Evolutionary conservation across 2,797 vertebrate genomes (phyloP), one percentile per base, ranked within the genome.

Genomic region (Picus viridis): DNA sequence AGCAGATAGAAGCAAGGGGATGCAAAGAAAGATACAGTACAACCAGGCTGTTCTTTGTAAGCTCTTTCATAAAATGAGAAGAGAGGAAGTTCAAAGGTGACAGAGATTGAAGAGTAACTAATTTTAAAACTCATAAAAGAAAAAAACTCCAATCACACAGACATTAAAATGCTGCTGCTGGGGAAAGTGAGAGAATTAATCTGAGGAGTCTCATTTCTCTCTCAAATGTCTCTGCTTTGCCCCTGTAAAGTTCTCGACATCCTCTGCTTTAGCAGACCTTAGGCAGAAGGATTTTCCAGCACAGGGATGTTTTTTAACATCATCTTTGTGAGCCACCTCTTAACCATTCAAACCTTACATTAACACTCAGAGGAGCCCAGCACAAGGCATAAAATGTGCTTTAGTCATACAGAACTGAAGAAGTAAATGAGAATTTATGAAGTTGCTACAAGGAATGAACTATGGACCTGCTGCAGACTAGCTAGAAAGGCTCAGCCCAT

Each of bases 51-150:
- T 47, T 94, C 70, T 88, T 91, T 88, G 54, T 49, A 54, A n/a
- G 49, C n/a, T 79, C 77, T 93, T 86, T 92, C 89, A 86, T 72
- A 89, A 82, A 94, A 86, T 30, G 43, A 93, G 68, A 93, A 34
- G 80, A 88, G 68, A 95, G 89, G 91, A 96, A 95, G 93, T 94
- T 96, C 92, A 96, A 95, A 96, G 86, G 95, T 92, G 78, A 94
- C 71, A 0, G 84, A 94, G 86, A 94, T 4, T 95, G 89, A 95
- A 94, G 91, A 92, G 87, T 84, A 95, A 92, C 67, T 95, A 77
- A 95, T 93, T 88, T 86, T 76, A 95, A 95, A 88, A 95, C 87
- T 95, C 87, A 65, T 83, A 92, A 89, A 95, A 93, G 82, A 74
- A 83, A 94, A 94, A 83, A 94, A 47, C 54, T 93, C 90, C 56